Evolutionary conservation across 1,140 invertebrate genomes (phyloP), one percentile per base, ranked within the genome.

Genomic region (Dryas iulia): DNA sequence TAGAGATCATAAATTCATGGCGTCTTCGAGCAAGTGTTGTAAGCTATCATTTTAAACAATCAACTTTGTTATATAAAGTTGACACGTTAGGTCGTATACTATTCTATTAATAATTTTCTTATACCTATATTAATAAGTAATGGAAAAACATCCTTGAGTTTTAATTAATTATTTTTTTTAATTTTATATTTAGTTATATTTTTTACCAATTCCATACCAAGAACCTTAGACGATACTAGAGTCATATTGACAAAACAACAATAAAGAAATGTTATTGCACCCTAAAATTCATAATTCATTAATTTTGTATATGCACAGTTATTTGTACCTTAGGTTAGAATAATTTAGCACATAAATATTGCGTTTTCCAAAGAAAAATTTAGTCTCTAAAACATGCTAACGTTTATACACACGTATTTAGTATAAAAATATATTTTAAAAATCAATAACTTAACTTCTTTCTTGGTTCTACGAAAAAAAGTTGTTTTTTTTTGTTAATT

Each of bases 1-100:
- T 70, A 81, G 86, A 88, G 86, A 88, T 88, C 86, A 86, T 67
- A 67, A 67, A 71, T 60, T 74, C 72, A 68, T 68, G 61, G 60
- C 62, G 61, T 66, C 67, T 25, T 59, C 67, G 59, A 64, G 35
- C 60, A 61, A 69, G 53, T 66, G 26, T 33, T 26, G 21, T 54
- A 56, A 26, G 53, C 53, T 25, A 18, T 56, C 18, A 18, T 47
- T 47, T 14, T 47, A 47, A 7, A 47, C 14, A 18, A 47, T 21
- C 39, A 47, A 47, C 39, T 18, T 47, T 21, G 39, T 47, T 47
- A 47, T 47, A 47, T 47, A 47, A 47, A 21, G 18, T 18, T 47
- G n/a, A 39, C 14, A 47, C 39, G 18, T 47, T 47, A 47, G 18
- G 18, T 47, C 39, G 53, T 57, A 30, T 25, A 64, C 31, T 56